These are phyloP conservation scores for Drosophila serrata DNA, from an alignment of 1,140 invertebrate genomes.

Conservation along the genomic window DNA sequence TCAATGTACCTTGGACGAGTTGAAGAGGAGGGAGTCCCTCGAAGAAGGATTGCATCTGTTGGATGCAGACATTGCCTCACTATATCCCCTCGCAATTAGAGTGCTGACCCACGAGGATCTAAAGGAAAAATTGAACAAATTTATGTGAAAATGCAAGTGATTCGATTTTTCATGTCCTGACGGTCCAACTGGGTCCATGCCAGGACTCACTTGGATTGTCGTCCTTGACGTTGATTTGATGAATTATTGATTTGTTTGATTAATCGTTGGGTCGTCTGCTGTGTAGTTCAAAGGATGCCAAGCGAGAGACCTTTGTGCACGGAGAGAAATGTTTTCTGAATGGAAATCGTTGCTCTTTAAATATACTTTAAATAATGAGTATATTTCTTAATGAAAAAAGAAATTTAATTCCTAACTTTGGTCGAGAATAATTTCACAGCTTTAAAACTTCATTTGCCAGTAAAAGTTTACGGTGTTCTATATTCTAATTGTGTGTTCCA, in stretches of 20 bases:
- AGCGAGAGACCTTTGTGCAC: conserved; percentile 1
- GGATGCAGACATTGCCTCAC: conserved; percentile 16
- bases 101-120: not conserved
- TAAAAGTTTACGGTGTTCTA: not conserved
- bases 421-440: not conserved
- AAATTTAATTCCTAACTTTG: not conserved
- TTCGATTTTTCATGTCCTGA: conserved; percentile 67
- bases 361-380: not conserved
- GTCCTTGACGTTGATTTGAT: conserved; percentile 72
- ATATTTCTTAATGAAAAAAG: too few relatives aligned
- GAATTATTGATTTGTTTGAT: conserved; percentile 82
- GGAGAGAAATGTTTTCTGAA: not conserved
- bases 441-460: not conserved
- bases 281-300: conserved; percentile 2
- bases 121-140: conserved; percentile 57
- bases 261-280: conserved; percentile 55
- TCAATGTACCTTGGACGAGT: conserved; percentile 12
- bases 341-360: not conserved
- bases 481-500: too few relatives aligned
- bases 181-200: conserved; percentile 2
- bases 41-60: conserved; percentile 51
- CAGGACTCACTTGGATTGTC: conserved; percentile 31
- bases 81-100: conserved; percentile 45
- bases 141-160: conserved; percentile 75
- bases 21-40: not conserved